phyloP scores from a whole-genome alignment of 2,888 invertebrate genomes.

The Dryococelus australis region DNA sequence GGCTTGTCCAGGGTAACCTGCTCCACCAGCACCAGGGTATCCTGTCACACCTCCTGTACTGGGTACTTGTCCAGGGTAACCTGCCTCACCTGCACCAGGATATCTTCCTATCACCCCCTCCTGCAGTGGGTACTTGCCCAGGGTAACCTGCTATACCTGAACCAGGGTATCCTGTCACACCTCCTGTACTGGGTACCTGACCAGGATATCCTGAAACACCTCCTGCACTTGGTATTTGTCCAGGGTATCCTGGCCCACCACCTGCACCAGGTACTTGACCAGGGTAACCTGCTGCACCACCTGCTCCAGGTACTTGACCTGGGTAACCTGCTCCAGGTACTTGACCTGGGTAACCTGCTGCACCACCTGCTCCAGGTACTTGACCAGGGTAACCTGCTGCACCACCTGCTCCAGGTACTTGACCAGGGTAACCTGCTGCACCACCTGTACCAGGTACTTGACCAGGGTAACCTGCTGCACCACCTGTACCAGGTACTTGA shows the following conservation, averaged over 20 bases:
- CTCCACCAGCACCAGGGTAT: slow-evolving; percentile 27
- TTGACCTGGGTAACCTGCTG: slow-evolving; percentile 30
- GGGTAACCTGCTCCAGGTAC: slow-evolving; percentile 32
- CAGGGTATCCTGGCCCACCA: slow-evolving; percentile 5
- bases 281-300: slow-evolving; percentile 32
- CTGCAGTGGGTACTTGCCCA: slow-evolving; percentile 23
- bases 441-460: slow-evolving; percentile 30
- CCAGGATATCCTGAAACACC: slow-evolving; percentile 32
- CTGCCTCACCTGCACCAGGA: slow-evolving; percentile 29
- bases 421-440: neutral
- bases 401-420: neutral
- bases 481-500: neutral
- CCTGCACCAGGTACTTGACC: slow-evolving; percentile 34
- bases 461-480: neutral
- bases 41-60: slow-evolving; percentile 20
- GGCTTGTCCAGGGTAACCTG: slow-evolving; percentile 28
- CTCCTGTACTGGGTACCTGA: slow-evolving; percentile 27
- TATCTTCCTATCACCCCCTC: slow-evolving; percentile 34
- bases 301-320: slow-evolving; percentile 36
- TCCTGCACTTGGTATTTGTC: slow-evolving; percentile 29
- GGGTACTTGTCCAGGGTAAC: slow-evolving; percentile 5
- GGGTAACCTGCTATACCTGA: neutral
- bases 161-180: slow-evolving; percentile 30
- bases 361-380: slow-evolving; percentile 33
- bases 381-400: slow-evolving; percentile 25